Evolutionary conservation across 2,888 invertebrate species (phyloP).

Genomic region (Horisme vitalbata): DNA sequence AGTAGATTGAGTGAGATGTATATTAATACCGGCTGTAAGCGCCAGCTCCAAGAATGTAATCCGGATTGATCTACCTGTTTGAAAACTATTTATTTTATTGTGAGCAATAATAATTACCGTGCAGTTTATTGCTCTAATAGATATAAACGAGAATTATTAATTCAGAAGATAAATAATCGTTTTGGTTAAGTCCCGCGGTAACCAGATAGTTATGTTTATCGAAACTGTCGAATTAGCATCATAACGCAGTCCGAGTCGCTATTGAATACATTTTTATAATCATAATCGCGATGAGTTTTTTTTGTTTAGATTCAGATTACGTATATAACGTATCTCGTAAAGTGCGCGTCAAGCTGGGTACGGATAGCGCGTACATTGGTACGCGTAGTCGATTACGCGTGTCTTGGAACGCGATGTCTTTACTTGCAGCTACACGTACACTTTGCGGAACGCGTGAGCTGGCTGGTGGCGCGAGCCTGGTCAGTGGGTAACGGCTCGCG

Average conservation of each 20-base stretch:
- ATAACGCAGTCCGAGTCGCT: constrained; percentile 3
- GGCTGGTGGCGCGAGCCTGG: too few species aligned
- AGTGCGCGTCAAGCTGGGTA: neutral
- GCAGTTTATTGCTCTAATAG: constrained; percentile 37
- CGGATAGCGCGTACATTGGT: too few species aligned
- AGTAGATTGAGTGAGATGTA: constrained; percentile 75
- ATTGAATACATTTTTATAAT: constrained; percentile 9
- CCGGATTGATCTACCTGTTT: constrained; percentile 44
- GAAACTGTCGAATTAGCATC: constrained; percentile 22
- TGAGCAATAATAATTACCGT: constrained; percentile 35
- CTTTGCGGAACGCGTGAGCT: too few species aligned
- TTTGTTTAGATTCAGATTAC: constrained; percentile 18
- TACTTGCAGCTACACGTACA: too few species aligned
- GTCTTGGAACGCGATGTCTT: too few species aligned
- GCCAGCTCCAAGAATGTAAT: constrained; percentile 47
- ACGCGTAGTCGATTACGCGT: too few species aligned
- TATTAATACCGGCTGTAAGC: constrained; percentile 57
- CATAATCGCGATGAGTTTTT: constrained; percentile 9
- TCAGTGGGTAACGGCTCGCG: too few species aligned
- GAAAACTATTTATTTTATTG: constrained; percentile 39
- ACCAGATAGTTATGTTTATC: constrained; percentile 24
- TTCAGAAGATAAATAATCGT: constrained; percentile 31
- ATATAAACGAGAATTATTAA: constrained; percentile 34
- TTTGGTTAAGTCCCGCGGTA: constrained; percentile 19
- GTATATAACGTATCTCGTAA: constrained; percentile 4